A percentile compares a stretch with the other conserved stretches of the same genome.
phyloP scores from a whole-genome alignment of 2,113 vertebrate genomes.

The Pholis gunnellus region DNA sequence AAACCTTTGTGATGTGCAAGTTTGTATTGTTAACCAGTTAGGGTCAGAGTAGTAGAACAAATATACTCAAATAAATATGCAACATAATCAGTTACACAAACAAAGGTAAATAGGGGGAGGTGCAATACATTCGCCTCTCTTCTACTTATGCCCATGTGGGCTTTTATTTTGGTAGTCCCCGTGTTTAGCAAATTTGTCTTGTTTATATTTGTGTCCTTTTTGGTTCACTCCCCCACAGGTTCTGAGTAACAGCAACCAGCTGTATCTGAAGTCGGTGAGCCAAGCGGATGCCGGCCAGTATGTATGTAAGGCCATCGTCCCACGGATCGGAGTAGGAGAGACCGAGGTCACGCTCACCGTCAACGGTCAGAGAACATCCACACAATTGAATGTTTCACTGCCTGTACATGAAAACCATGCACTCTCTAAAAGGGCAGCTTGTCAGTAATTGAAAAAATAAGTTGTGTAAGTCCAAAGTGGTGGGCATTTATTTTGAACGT shows the following conservation, averaged over 20 bases:
- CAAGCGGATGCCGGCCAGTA: constrained; percentile 95
- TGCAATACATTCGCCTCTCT: not conserved
- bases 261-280: constrained; percentile 92
- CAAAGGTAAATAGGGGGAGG: not conserved
- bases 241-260: constrained; percentile 95
- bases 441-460: constrained; percentile 29
- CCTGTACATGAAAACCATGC: constrained; percentile 23
- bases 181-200: constrained; percentile 28
- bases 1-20: constrained; percentile 37
- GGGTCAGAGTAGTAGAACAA: constrained; percentile 19
- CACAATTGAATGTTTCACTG: constrained; percentile 20
- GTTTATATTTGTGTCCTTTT: constrained; percentile 58
- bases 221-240: constrained; percentile 82
- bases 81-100: not conserved
- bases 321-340: constrained; percentile 94
- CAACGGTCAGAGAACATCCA: constrained; percentile 87
- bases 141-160: constrained; percentile 10
- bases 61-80: not conserved
- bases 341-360: constrained; percentile 93
- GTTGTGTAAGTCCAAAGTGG: not conserved
- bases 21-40: constrained; percentile 39
- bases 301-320: constrained; percentile 96
- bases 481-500: constrained; percentile 27
- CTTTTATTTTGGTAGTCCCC: constrained; percentile 34
- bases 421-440: constrained; percentile 27